These are phyloP conservation scores for Acanthoscelides obtectus DNA, from an alignment of 2,888 invertebrate genomes.

Conservation along the genomic window DNA sequence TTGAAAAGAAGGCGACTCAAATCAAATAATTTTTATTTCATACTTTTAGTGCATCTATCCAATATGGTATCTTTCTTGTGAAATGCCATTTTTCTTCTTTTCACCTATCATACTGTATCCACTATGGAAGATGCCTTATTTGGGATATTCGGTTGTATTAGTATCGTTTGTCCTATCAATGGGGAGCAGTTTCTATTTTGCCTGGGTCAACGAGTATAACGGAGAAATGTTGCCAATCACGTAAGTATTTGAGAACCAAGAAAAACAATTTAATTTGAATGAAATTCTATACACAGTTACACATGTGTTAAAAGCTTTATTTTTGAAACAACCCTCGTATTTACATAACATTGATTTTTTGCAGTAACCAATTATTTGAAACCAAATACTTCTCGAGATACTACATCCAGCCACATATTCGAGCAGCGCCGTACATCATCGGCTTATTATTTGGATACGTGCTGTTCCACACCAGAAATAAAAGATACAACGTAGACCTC, in stretches of 20 bases:
- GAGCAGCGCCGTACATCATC: constrained; percentile 40
- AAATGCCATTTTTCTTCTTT: constrained; percentile 46
- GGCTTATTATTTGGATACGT: constrained; percentile 40
- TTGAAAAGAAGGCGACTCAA: too few relatives aligned
- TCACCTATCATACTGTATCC: constrained; percentile 46
- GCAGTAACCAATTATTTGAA: constrained; percentile 30
- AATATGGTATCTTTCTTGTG: constrained; percentile 49
- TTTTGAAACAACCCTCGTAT: too few relatives aligned
- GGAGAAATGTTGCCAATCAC: constrained; percentile 37
- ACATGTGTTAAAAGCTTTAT: too few relatives aligned
- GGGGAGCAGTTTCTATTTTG: constrained; percentile 37
- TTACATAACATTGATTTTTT: background rate
- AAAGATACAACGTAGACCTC: constrained; percentile 22
- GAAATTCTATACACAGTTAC: too few relatives aligned
- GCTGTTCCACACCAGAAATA: constrained; percentile 30
- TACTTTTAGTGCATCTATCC: constrained; percentile 36
- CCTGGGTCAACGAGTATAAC: constrained; percentile 40
- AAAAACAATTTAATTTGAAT: too few relatives aligned
- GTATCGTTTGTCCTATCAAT: constrained; percentile 36
- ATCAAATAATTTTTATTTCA: background rate
- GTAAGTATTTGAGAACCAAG: constrained; percentile 39
- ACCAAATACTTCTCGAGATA: constrained; percentile 31
- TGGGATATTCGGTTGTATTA: constrained; percentile 37
- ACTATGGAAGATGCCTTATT: constrained; percentile 41
- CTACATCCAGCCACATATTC: constrained; percentile 40